Conservation (phyloP, 2,797 vertebrate genomes). For the Poeciliopsis presidionis region DNA sequence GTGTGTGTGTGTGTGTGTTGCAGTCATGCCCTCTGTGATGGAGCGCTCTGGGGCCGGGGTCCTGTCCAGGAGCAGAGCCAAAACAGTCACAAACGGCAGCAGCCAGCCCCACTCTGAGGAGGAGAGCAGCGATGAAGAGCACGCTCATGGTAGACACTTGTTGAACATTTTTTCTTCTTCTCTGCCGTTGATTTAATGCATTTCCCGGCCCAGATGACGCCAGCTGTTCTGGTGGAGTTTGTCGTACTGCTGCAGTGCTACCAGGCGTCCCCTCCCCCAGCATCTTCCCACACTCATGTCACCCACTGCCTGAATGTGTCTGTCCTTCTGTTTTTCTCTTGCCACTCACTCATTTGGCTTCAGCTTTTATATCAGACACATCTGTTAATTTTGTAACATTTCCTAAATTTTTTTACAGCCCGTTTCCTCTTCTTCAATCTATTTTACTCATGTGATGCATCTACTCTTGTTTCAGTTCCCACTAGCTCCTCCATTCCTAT, state of each 20-base stretch:
- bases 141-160: constrained; percentile 83
- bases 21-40: constrained; percentile 91
- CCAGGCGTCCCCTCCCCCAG: constrained; percentile 25
- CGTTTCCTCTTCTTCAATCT: neutral
- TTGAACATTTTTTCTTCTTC: neutral
- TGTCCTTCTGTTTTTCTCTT: constrained; percentile 28
- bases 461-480: constrained; percentile 49
- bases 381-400: constrained; percentile 13
- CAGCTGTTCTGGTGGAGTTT: constrained; percentile 12
- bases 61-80: constrained; percentile 90
- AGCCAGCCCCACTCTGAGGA: constrained; percentile 88
- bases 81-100: constrained; percentile 87
- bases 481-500: constrained; percentile 56
- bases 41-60: constrained; percentile 90
- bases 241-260: constrained; percentile 50
- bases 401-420: neutral
- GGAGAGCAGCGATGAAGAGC: constrained; percentile 93
- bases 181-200: neutral
- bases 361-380: constrained; percentile 11
- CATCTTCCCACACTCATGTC: constrained; percentile 42
- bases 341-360: constrained; percentile 28
- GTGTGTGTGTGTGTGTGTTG: constrained; percentile 23
- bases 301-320: constrained; percentile 49
- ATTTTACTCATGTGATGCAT: constrained; percentile 41
- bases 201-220: neutral